These are phyloP conservation scores for Centropristis striata DNA, from an alignment of 2,113 vertebrate species.

Conservation along the genomic window DNA sequence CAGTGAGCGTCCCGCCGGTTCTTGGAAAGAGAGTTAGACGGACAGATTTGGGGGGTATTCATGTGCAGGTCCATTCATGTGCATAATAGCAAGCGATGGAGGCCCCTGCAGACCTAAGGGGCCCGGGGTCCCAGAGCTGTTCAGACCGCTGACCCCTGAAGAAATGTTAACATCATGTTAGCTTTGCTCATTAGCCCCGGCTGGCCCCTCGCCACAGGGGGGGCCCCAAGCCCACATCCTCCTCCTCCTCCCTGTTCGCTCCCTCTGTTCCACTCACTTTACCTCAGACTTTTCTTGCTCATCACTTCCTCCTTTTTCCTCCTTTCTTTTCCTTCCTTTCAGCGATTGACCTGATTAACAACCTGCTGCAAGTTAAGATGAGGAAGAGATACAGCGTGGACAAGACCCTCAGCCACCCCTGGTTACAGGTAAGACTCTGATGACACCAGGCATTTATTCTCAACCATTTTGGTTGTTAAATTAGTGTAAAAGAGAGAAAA, in stretches of 20 bases:
- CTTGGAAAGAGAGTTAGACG: slow-evolving; percentile 28
- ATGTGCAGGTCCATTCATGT: slow-evolving; percentile 80
- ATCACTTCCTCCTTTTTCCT: background rate
- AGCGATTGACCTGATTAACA: slow-evolving; percentile 99
- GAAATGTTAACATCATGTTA: slow-evolving; percentile 87
- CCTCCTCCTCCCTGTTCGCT: slow-evolving; percentile 10
- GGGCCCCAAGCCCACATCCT: slow-evolving; percentile 33
- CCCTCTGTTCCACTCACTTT: background rate
- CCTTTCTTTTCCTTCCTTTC: slow-evolving; percentile 30
- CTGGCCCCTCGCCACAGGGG: slow-evolving; percentile 59
- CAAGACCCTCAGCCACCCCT: slow-evolving; percentile 97
- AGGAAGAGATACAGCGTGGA: slow-evolving; percentile 98
- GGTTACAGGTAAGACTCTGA: slow-evolving; percentile 91
- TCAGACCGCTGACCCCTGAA: slow-evolving; percentile 84
- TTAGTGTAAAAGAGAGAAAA: background rate
- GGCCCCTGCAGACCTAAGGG: slow-evolving; percentile 66
- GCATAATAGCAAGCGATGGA: slow-evolving; percentile 77
- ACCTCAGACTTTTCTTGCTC: background rate
- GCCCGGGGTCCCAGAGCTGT: slow-evolving; percentile 68
- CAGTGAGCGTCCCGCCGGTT: background rate
- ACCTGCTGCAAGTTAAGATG: slow-evolving; percentile 99
- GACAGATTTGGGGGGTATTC: slow-evolving; percentile 53
- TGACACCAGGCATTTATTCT: background rate
- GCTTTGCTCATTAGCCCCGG: slow-evolving; percentile 84
- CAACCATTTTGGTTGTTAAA: background rate